phyloP scores from a whole-genome alignment of 1,140 invertebrate genomes.

The Tigriopus japonicus region DNA sequence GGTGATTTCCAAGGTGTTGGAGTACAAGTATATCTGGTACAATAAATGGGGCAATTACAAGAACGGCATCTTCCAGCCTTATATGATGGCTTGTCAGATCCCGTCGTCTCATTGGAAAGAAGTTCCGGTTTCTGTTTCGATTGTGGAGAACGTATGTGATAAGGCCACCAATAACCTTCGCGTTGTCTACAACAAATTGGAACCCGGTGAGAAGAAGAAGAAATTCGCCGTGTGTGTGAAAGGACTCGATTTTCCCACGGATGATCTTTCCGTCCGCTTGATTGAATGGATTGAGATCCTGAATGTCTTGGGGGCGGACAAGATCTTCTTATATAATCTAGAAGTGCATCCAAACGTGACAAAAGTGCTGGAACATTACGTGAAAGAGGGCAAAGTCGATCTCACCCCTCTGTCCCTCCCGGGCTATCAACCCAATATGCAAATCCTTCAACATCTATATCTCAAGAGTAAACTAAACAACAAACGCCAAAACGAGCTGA shows the following conservation, averaged over 20 bases:
- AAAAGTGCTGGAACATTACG: constrained; percentile 65
- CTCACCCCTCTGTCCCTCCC: constrained; percentile 71
- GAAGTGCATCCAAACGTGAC: constrained; percentile 76
- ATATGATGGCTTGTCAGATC: constrained; percentile 68
- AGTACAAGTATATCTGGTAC: constrained; percentile 87
- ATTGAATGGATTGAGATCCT: constrained; percentile 90
- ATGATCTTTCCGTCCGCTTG: constrained; percentile 66
- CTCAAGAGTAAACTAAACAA: constrained; percentile 57
- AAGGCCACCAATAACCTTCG: constrained; percentile 65
- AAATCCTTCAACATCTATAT: constrained; percentile 67
- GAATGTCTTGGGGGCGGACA: constrained; percentile 64
- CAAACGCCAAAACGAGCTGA: constrained; percentile 82
- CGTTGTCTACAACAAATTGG: constrained; percentile 55
- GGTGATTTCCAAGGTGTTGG: constrained; percentile 48
- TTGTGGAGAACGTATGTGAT: constrained; percentile 66
- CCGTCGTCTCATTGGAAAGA: constrained; percentile 27
- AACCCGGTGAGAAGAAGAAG: constrained; percentile 35
- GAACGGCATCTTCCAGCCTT: constrained; percentile 74
- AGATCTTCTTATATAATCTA: constrained; percentile 78
- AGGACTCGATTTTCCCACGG: constrained; percentile 71
- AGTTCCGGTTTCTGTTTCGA: constrained; percentile 60
- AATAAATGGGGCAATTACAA: constrained; percentile 86
- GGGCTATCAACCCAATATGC: constrained; percentile 73
- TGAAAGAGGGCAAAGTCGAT: constrained; percentile 48
- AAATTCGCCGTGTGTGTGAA: constrained; percentile 88